Evolutionary conservation across 2,888 invertebrate genomes (phyloP), one percentile per base, ranked within the genome.

Genomic region (Tubulanus polymorphus): DNA sequence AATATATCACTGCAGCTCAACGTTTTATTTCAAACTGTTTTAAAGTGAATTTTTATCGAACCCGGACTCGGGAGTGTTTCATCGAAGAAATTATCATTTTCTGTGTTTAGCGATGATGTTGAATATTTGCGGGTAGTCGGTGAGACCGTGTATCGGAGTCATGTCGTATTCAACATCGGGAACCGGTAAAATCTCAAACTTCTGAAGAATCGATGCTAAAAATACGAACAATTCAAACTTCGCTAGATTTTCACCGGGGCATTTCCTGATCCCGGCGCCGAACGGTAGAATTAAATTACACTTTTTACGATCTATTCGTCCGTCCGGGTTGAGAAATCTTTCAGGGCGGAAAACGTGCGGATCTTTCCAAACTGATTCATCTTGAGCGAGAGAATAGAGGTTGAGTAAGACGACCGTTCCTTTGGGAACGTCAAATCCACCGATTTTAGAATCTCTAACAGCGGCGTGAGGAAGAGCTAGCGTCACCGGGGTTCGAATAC

Each of bases 391-490:
- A 2, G 73, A 71, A 65, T 67, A 71, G 5, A 75, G 58, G 57
- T 72, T 73, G 23, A 70, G 54, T 46, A 72, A 68, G 10, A 74
- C 66, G 3, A 71, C 55, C n/a, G n/a, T n/a, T n/a, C n/a, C n/a
- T n/a, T n/a, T n/a, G n/a, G n/a, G n/a, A n/a, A n/a, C n/a, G 48
- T 12, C 20, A 45, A 53, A 48, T 6, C 63, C 63, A 5, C 46
- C n/a, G 12, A 65, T 32, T n/a, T 18, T 28, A 15, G 58, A 54
- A 55, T 63, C 59, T 1, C 53, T 35, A 3, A 68, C 69, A 15
- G 72, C 70, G 50, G 66, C 64, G 63, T 74, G 74, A 0, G 75
- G 75, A 18, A 74, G 55, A 0, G 68, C 72, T 23, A 74, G 66
- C 0, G 74, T 72, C 50, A 72, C 68, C 32, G 73, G 68, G 26